Evolutionary conservation across 2,113 vertebrate species (phyloP).

Genomic region (Rissa tridactyla): DNA sequence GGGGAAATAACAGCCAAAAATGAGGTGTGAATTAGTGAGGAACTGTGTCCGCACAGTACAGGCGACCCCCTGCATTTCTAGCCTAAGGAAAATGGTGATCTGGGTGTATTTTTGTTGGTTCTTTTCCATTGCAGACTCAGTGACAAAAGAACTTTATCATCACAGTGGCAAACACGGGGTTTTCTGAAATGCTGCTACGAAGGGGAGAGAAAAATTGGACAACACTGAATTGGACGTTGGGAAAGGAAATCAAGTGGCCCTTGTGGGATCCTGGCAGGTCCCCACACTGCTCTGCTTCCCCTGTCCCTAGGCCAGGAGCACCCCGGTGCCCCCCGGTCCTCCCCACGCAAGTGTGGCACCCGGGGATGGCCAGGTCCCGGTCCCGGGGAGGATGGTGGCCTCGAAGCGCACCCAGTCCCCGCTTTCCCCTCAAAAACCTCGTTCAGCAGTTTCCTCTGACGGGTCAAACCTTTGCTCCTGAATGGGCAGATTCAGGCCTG

Average conservation of each 20-base stretch:
- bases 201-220: background rate
- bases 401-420: background rate
- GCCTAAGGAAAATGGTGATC: background rate
- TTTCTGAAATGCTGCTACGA: background rate
- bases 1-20: background rate
- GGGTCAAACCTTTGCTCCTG: slow-evolving; percentile 20
- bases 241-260: background rate
- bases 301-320: background rate
- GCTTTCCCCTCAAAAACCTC: background rate
- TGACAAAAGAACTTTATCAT: background rate
- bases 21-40: background rate
- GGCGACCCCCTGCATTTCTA: background rate
- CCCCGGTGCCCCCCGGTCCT: fast-evolving
- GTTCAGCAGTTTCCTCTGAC: background rate
- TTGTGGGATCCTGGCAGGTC: fast-evolving
- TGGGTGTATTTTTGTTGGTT: background rate
- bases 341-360: fast-evolving
- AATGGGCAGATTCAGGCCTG: slow-evolving; percentile 44
- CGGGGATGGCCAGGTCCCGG: fast-evolving
- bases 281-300: background rate
- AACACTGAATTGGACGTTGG: fast-evolving
- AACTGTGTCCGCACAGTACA: background rate
- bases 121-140: background rate
- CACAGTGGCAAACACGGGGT: background rate
- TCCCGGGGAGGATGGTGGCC: fast-evolving